phyloP scores from a whole-genome alignment of 2,797 vertebrate genomes.

The Propithecus deckenii region DNA sequence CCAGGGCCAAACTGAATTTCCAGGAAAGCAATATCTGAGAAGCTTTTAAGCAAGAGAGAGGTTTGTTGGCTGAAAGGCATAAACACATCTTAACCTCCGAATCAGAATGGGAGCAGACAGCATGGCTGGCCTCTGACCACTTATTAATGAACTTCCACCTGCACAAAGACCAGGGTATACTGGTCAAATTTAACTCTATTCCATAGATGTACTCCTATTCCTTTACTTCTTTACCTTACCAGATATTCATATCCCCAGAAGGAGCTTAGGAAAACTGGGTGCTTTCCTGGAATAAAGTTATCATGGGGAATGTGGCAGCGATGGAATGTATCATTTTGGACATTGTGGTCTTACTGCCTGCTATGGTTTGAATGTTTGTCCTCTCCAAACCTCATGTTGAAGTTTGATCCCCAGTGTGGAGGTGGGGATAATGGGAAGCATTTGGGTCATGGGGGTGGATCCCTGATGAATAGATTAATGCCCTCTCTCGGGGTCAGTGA shows the following conservation, averaged over 20 bases:
- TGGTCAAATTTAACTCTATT: not conserved
- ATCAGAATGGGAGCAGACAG: conserved; percentile 7
- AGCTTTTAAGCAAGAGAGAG: conserved; percentile 65
- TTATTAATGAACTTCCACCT: conserved; percentile 35
- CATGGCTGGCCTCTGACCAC: conserved; percentile 3
- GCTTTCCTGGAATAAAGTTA: not conserved
- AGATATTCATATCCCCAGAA: not conserved
- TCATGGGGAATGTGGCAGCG: not conserved
- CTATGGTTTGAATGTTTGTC: not conserved
- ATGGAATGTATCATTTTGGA: not conserved
- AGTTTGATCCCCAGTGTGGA: not conserved
- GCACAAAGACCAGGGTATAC: not conserved
- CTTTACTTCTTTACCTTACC: not conserved
- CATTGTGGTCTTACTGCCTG: not conserved
- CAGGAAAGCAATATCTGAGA: conserved; percentile 71
- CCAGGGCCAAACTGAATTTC: conserved; percentile 66
- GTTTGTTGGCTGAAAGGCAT: conserved; percentile 54
- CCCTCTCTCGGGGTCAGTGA: not conserved
- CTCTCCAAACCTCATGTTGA: not conserved
- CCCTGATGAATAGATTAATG: not conserved
- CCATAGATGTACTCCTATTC: not conserved
- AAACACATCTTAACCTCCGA: conserved; percentile 62
- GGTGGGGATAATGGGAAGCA: not conserved
- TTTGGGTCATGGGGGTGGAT: not conserved
- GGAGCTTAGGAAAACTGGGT: not conserved